phyloP scores from a whole-genome alignment of 2,113 vertebrate genomes.

The Cottus gobio region DNA sequence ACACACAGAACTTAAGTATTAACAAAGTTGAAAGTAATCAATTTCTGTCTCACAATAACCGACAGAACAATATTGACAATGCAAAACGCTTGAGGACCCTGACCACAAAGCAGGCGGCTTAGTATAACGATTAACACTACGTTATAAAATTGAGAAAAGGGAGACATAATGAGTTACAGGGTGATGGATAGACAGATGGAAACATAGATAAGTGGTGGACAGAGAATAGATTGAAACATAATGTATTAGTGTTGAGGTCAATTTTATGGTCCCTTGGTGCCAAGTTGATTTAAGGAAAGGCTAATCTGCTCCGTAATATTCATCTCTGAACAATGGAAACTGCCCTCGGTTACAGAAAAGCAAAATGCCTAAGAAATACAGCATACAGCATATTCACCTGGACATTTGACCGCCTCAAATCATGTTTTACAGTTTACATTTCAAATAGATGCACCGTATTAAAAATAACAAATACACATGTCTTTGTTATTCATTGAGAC shows the following conservation, averaged over 20 bases:
- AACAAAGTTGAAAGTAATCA: constrained; percentile 41
- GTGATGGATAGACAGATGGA: constrained; percentile 13
- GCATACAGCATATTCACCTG: constrained; percentile 35
- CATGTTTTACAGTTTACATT: constrained; percentile 49
- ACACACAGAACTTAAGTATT: constrained; percentile 47
- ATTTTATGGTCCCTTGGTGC: constrained; percentile 50
- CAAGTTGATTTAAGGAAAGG: constrained; percentile 50
- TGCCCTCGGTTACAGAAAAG: constrained; percentile 47
- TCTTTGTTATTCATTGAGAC: constrained; percentile 48
- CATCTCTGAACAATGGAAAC: constrained; percentile 34
- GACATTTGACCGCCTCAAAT: constrained; percentile 42
- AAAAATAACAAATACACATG: constrained; percentile 44
- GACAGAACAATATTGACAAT: constrained; percentile 56
- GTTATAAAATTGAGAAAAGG: constrained; percentile 34
- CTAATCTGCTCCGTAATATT: constrained; percentile 51
- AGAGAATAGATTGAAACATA: constrained; percentile 37
- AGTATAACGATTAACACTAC: constrained; percentile 51
- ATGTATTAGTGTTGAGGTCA: constrained; percentile 62
- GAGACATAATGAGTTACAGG: constrained; percentile 21
- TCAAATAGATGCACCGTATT: constrained; percentile 55
- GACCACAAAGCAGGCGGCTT: constrained; percentile 75
- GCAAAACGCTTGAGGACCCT: constrained; percentile 64
- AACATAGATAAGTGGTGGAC: constrained; percentile 22
- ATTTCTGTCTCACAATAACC: constrained; percentile 37
- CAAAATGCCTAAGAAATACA: constrained; percentile 27